Evolutionary conservation across 2,113 vertebrate genomes (phyloP).

Genomic region (Eublepharis macularius): DNA sequence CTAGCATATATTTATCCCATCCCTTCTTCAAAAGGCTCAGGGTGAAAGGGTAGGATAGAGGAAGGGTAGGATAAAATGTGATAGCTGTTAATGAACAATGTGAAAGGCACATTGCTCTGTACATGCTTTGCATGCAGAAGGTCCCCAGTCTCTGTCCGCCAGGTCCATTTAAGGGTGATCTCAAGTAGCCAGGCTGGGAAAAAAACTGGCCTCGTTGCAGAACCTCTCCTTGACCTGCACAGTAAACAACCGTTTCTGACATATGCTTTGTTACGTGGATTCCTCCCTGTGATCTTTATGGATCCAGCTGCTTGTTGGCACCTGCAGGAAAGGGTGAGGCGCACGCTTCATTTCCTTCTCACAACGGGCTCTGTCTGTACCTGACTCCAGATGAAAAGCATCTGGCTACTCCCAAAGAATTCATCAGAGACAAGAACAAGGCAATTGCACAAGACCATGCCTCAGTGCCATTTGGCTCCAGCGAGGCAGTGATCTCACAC

Average conservation of each 20-base stretch:
- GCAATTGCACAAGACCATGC: not conserved
- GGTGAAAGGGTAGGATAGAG: no score
- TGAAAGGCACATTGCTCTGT: no score
- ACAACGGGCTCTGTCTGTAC: slow-evolving; percentile 28
- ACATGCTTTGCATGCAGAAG: not conserved
- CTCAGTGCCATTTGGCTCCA: not conserved
- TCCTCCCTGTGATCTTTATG: fast-evolving
- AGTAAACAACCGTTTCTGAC: fast-evolving
- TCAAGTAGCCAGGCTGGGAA: not conserved
- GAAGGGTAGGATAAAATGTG: no score
- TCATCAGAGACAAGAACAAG: not conserved
- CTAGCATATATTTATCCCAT: no score
- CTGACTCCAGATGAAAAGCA: slow-evolving; percentile 61
- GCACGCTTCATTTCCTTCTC: not conserved
- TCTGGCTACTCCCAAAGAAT: slow-evolving; percentile 38
- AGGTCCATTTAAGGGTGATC: not conserved
- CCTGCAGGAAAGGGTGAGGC: slow-evolving; percentile 38
- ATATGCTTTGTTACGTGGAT: not conserved
- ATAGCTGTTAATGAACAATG: no score
- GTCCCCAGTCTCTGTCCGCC: not conserved
- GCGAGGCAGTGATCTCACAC: not conserved
- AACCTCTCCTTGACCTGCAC: fast-evolving
- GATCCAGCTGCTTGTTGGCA: slow-evolving; percentile 10
- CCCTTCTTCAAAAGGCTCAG: no score
- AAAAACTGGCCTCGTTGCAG: not conserved